phyloP scores from a whole-genome alignment of 2,888 invertebrate genomes.

The Apoda limacodes region DNA sequence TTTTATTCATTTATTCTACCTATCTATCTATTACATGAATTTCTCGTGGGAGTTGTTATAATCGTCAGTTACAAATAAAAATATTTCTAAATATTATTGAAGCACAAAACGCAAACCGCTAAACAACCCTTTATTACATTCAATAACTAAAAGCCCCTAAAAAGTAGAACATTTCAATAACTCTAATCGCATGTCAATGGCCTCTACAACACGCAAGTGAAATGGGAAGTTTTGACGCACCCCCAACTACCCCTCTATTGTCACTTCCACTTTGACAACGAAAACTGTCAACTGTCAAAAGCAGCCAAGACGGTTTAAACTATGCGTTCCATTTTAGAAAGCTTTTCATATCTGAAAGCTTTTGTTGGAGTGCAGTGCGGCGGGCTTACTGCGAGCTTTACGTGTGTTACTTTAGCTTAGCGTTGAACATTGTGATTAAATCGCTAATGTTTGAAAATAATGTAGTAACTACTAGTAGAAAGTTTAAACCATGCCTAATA shows the following conservation, averaged over 20 bases:
- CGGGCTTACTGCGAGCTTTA: too few species aligned
- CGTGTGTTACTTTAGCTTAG: too few species aligned
- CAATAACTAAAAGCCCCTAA: conserved; percentile 34
- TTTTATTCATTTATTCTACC: too few species aligned
- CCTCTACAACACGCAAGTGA: conserved; percentile 28
- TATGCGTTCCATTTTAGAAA: conserved; percentile 51
- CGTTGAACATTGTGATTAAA: too few species aligned
- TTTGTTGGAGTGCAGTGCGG: conserved; percentile 36
- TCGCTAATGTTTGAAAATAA: too few species aligned
- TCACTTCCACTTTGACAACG: conserved; percentile 50
- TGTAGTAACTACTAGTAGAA: too few species aligned
- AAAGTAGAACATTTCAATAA: conserved; percentile 55
- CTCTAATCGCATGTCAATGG: conserved; percentile 60
- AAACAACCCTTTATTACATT: conserved; percentile 43
- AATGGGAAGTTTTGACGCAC: conserved; percentile 49
- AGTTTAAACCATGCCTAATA: too few species aligned
- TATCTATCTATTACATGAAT: too few species aligned
- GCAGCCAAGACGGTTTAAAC: conserved; percentile 66
- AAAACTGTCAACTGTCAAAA: conserved; percentile 69
- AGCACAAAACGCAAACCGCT: conserved; percentile 18
- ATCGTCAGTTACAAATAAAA: too few species aligned
- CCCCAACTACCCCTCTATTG: conserved; percentile 59
- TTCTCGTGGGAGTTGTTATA: too few species aligned
- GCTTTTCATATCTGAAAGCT: conserved; percentile 50
- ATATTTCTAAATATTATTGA: too few species aligned